Evolutionary conservation across 2,797 vertebrate species (phyloP), one percentile per base, ranked within the genome.

Genomic region (Poeciliopsis infans): DNA sequence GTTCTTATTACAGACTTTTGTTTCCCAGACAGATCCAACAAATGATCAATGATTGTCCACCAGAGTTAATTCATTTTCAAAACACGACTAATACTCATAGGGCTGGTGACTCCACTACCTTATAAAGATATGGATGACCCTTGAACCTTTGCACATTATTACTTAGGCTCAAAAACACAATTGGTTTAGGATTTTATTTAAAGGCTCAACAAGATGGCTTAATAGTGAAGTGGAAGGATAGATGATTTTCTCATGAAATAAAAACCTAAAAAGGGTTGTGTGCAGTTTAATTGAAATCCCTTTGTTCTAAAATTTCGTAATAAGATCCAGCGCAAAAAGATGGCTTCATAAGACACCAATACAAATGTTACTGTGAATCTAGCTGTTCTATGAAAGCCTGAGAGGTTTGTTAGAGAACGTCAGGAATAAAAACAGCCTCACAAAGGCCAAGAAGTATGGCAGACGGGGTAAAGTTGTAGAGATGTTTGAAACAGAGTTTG

Each of bases 1-100:
- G 74, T 2, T 83, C 80, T 83, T 85, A 75, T 87, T 87, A 87
- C 86, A 87, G 87, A 87, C 77, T 75, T 79, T 80, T 87, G 75
- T 84, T 87, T 90, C 15, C 91, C 15, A 61, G 28, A 31, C 59
- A 33, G 59, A 61, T 33, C 31, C 7, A 61, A 4, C 28, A 33
- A n/a, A 61, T 31, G 28, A 18, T 33, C 18, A n/a, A 61, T 31
- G 28, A 18, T 33, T 61, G 13, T 61, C 31, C 13, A 31, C 13
- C 13, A 61, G 28, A 61, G 31, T 33, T 61, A 13, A 61, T 33
- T 33, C n/a, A 61, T 61, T 61, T 57, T 61, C 28, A 31, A 61
- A 33, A 61, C 59, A 16, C 2, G 0, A 61, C 33, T 33, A 61
- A 33, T 61, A 33, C 28, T 33, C 15, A 16, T 18, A 16, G 13